Percentiles rank a stretch among this genome's conserved stretches.
phyloP scores from a whole-genome alignment of 2,888 invertebrate genomes.

The Pseudococcus longispinus region DNA sequence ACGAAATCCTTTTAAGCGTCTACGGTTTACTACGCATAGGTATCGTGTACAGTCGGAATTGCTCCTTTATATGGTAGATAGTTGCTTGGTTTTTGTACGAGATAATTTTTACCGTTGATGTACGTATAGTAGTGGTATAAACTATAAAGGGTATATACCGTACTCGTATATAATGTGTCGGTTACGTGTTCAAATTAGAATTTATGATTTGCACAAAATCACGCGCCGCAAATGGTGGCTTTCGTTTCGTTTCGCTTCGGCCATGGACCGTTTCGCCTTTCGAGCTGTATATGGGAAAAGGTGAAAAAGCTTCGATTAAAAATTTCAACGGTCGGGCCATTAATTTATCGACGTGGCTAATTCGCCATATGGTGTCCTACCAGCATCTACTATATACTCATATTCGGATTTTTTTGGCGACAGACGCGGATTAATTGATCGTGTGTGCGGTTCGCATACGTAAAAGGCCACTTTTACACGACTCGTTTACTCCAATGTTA shows the following conservation, averaged over 20 bases:
- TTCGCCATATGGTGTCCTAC: not conserved
- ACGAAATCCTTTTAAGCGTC: constrained; percentile 9
- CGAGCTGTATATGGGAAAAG: constrained; percentile 4
- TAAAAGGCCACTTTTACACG: not conserved
- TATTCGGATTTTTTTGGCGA: not conserved
- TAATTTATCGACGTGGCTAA: not conserved
- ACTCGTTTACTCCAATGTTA: not conserved
- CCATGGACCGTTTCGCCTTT: not conserved
- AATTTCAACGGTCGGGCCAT: not conserved
- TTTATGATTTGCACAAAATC: constrained; percentile 19
- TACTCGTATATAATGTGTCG: not conserved
- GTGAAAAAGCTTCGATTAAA: constrained; percentile 11
- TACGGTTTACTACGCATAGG: not conserved
- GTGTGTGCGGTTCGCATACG: not conserved
- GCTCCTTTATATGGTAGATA: not conserved
- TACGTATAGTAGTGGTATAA: not conserved
- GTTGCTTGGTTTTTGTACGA: not conserved
- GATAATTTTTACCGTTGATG: constrained; percentile 3
- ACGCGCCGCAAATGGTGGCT: constrained; percentile 14
- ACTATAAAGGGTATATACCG: not conserved
- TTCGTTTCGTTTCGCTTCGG: not conserved
- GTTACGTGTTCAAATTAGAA: constrained; percentile 27
- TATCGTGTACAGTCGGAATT: not conserved
- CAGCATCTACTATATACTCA: not conserved
- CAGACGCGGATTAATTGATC: not conserved